Conservation (phyloP, 2,888 invertebrate species). For the Hofmannophila pseudospretella region DNA sequence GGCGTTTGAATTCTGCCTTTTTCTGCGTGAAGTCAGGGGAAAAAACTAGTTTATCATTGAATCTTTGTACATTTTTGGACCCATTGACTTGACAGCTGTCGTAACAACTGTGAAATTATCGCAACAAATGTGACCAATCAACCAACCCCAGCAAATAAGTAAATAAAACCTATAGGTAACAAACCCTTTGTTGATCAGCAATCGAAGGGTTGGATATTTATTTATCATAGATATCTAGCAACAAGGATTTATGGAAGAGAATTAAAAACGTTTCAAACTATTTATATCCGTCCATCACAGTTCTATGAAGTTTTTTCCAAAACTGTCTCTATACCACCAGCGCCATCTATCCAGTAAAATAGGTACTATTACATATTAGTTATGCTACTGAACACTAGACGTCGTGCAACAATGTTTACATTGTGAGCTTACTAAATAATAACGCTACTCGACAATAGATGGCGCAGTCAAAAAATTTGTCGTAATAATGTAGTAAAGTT, state of each 20-base stretch:
- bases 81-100: slow-evolving; percentile 30
- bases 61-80: too few relatives aligned
- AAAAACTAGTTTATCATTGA: slow-evolving; percentile 21
- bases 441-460: slow-evolving; percentile 15
- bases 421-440: slow-evolving; percentile 5
- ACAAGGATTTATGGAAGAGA: too few relatives aligned
- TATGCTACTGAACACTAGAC: slow-evolving; percentile 14
- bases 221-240: too few relatives aligned
- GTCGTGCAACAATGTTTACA: neutral
- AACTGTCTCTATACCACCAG: too few relatives aligned
- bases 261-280: too few relatives aligned
- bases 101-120: slow-evolving; percentile 32
- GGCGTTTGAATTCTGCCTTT: too few relatives aligned
- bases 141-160: slow-evolving; percentile 15
- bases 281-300: too few relatives aligned
- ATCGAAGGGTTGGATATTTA: too few relatives aligned
- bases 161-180: too few relatives aligned
- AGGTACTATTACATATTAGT: neutral
- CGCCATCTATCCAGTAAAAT: neutral
- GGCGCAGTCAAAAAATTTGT: neutral
- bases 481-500: neutral
- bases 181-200: too few relatives aligned
- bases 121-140: slow-evolving; percentile 28
- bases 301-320: too few relatives aligned
- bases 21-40: too few relatives aligned